Evolutionary conservation across 1,140 invertebrate species (phyloP).

Genomic region (Pachypsylla venusta): DNA sequence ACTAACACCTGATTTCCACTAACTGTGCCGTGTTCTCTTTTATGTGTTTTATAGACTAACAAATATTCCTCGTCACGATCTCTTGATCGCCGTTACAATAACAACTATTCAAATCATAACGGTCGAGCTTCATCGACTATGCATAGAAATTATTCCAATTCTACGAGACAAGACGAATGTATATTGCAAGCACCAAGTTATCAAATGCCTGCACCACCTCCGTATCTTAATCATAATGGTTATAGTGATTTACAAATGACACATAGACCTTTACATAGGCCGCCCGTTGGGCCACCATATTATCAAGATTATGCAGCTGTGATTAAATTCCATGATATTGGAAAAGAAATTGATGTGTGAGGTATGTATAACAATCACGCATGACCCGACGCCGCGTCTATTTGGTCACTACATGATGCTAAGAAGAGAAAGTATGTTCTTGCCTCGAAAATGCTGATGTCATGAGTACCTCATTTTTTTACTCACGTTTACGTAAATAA

Average conservation of each 20-base stretch:
- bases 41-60: background rate
- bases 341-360: constrained; percentile 60
- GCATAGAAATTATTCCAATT: background rate
- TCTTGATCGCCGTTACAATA: background rate
- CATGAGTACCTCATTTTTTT: too few species aligned
- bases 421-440: too few species aligned
- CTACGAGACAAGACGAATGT: background rate
- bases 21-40: background rate
- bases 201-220: background rate
- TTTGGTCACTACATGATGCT: too few species aligned
- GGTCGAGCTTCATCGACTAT: background rate
- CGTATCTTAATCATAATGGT: background rate
- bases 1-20: constrained; percentile 1
- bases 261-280: background rate
- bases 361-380: too few species aligned
- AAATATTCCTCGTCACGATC: constrained; percentile 3
- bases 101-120: background rate
- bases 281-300: background rate
- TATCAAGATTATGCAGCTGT: constrained; percentile 32
- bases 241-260: constrained; percentile 2
- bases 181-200: background rate
- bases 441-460: too few species aligned
- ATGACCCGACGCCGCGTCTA: too few species aligned
- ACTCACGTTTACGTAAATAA: too few species aligned
- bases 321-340: constrained; percentile 59